Conservation (phyloP, 2,888 invertebrate species). For the Ganaspis brasiliensis region DNA sequence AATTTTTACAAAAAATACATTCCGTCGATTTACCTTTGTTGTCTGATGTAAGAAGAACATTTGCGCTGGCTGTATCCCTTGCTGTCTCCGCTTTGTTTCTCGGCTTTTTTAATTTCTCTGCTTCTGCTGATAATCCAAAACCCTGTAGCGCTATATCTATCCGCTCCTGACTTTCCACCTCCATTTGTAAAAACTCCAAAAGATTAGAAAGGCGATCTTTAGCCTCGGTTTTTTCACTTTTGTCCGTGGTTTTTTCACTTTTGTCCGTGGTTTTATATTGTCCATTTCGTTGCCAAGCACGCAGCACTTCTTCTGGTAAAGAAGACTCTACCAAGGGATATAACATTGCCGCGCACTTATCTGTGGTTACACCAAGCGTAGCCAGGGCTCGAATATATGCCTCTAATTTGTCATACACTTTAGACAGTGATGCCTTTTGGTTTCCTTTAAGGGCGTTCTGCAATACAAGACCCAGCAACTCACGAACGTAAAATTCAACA, state of each 20-base stretch:
- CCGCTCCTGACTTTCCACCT: conserved; percentile 60
- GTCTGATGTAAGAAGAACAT: conserved; percentile 40
- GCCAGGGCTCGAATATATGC: conserved; percentile 62
- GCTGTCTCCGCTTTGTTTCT: conserved; percentile 20
- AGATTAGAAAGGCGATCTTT: too few species aligned
- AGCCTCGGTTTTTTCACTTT: too few species aligned
- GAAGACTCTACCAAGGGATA: conserved; percentile 64
- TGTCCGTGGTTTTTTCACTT: conserved; percentile 30
- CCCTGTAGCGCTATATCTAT: conserved; percentile 52
- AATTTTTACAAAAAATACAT: conserved; percentile 66
- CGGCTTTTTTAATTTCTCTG: not conserved
- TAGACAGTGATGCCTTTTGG: too few species aligned
- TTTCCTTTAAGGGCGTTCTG: too few species aligned
- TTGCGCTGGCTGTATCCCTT: conserved; percentile 54
- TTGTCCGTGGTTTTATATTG: not conserved
- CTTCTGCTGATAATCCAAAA: conserved; percentile 42
- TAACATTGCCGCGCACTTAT: conserved; percentile 65
- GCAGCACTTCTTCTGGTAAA: conserved; percentile 58
- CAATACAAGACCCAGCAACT: too few species aligned
- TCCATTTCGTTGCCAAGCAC: conserved; percentile 61
- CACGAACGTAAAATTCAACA: too few species aligned
- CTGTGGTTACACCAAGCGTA: conserved; percentile 60
- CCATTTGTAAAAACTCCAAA: conserved; percentile 58
- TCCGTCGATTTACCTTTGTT: conserved; percentile 49
- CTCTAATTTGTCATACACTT: conserved; percentile 59